Conservation (phyloP, 1,140 invertebrate species). For the Teleogryllus occipitalis region DNA sequence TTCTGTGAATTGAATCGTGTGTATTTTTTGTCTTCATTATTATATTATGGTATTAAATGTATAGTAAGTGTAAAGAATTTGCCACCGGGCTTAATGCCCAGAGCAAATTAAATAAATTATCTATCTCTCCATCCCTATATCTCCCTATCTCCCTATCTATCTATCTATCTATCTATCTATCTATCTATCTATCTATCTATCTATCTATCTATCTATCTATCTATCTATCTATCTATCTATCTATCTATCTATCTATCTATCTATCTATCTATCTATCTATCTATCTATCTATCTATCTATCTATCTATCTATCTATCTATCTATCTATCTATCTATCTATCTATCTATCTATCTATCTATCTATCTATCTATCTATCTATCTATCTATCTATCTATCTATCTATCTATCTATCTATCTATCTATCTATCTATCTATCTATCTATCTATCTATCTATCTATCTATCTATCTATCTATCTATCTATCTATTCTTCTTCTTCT, state of each 20-base stretch:
- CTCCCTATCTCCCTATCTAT: too few relatives aligned
- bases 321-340: slow-evolving; percentile 7
- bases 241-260: slow-evolving; percentile 7
- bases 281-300: slow-evolving; percentile 7
- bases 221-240: slow-evolving; percentile 7
- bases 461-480: too few relatives aligned
- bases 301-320: slow-evolving; percentile 7
- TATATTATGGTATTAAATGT: too few relatives aligned
- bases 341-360: slow-evolving; percentile 7
- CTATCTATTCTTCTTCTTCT: too few relatives aligned
- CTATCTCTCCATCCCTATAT: not conserved
- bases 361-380: slow-evolving; percentile 7
- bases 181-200: slow-evolving; percentile 6
- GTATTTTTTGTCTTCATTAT: too few relatives aligned
- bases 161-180: not conserved
- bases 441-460: slow-evolving; percentile 7
- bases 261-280: slow-evolving; percentile 7
- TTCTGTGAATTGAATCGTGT: too few relatives aligned
- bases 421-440: slow-evolving; percentile 7
- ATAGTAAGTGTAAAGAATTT: too few relatives aligned
- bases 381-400: slow-evolving; percentile 7
- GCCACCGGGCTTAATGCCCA: too few relatives aligned
- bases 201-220: slow-evolving; percentile 7
- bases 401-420: slow-evolving; percentile 7
- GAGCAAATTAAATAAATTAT: too few relatives aligned